Conservation (phyloP, 2,113 vertebrate genomes). For the Felis chaus region DNA sequence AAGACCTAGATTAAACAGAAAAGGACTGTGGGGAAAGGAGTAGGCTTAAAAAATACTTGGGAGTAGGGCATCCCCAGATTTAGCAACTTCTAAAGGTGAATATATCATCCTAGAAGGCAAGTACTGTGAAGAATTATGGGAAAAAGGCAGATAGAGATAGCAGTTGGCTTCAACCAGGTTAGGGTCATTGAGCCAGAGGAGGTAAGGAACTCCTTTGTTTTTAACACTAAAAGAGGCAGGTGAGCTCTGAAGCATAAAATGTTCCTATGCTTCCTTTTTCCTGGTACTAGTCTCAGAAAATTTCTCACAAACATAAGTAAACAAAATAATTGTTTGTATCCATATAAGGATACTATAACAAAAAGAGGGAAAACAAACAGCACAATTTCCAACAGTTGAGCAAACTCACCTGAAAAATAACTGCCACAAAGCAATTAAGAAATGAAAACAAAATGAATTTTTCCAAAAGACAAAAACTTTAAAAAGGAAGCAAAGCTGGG, state of each 20-base stretch:
- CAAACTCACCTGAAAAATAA: conserved; percentile 2
- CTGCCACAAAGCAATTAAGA: neutral
- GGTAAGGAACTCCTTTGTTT: neutral
- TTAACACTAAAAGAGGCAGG: neutral
- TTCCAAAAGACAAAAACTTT: neutral
- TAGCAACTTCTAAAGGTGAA: neutral
- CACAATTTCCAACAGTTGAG: neutral
- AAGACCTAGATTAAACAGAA: neutral
- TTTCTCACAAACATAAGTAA: neutral
- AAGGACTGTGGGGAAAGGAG: neutral
- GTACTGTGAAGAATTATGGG: neutral
- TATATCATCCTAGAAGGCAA: neutral
- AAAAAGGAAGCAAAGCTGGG: neutral
- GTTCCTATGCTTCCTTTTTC: neutral
- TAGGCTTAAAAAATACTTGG: neutral
- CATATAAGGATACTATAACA: neutral
- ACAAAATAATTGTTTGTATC: neutral
- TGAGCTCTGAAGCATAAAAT: neutral
- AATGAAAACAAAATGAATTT: conserved; percentile 18
- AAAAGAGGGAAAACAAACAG: neutral
- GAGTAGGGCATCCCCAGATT: neutral
- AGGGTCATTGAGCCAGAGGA: neutral
- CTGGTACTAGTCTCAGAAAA: neutral
- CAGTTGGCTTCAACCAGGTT: neutral
- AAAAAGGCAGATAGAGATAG: neutral